Evolutionary conservation across 1,140 invertebrate genomes (phyloP), one percentile per base, ranked within the genome.

Genomic region (Psilanteris sp.): DNA sequence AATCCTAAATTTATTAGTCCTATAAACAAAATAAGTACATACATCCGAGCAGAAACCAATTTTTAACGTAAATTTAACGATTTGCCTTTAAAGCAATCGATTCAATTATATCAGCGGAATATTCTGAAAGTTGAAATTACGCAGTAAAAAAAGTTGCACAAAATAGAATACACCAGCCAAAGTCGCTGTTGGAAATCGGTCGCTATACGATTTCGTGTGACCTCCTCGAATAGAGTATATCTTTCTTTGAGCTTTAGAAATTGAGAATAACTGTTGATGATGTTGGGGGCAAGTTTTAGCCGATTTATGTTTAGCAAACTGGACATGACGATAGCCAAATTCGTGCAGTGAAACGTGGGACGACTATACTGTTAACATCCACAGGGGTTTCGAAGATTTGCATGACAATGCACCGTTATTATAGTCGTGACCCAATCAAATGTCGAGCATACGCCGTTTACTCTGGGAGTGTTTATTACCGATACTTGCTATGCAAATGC

Each of bases 341-440:
- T 73, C 59, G 31, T 34, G 68, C 37, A 37, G 59, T 41, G 70
- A 74, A 78, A 78, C 76, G 70, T 71, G 61, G 66, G 20, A 48
- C 55, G 59, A 74, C 64, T 73, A 57, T 66, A 74, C 52, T 67
- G 66, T 74, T 78, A 78, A 78, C 70, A 67, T 71, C 70, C 71
- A 78, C 46, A 46, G 54, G 70, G 68, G 59, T 71, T 67, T 64
- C 70, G 70, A 78, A 78, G 76, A 78, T 78, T 78, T 78, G 76
- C 76, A 78, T 78, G 76, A 78, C 76, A 78, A 78, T 78, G 66
- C 66, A 18, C 29, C 44, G 59, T 71, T 70, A 74, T 74, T 78
- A 78, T 74, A 74, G 66, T 54, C 39, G 41, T 73, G 68, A 78
- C 76, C 76, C 70, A 78, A 78, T 78, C 76, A 78, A 78, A 78